Evolutionary conservation across 2,113 vertebrate species (phyloP).

Genomic region (Chaetorhynchus papuensis): DNA sequence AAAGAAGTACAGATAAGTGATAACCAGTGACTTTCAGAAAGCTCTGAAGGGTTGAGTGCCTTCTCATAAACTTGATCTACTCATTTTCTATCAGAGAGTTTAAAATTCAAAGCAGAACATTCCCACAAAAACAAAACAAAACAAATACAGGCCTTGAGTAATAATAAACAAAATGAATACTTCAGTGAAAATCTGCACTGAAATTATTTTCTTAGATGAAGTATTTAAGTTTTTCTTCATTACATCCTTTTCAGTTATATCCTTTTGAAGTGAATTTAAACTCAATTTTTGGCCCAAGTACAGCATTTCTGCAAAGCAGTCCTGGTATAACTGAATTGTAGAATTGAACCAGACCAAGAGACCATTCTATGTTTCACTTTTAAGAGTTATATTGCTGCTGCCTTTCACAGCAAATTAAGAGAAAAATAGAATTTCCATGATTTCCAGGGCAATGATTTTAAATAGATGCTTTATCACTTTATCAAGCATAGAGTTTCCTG

Average conservation of each 20-base stretch:
- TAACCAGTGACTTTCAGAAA: not conserved
- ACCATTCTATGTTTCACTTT: not conserved
- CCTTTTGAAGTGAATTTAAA: not conserved
- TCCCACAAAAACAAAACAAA: not conserved
- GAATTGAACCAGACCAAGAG: constrained; percentile 1
- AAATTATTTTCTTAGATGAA: not conserved
- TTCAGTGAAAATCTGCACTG: not conserved
- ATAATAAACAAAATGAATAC: not conserved
- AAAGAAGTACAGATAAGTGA: not conserved
- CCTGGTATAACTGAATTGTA: not conserved
- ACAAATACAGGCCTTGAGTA: not conserved
- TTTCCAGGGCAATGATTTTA: constrained; percentile 46
- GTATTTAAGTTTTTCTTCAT: not conserved
- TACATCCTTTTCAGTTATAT: not conserved
- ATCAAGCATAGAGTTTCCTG: constrained; percentile 39
- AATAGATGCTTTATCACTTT: constrained; percentile 49
- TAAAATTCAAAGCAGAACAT: not conserved
- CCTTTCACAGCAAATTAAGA: constrained; percentile 41
- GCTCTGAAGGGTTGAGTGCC: not conserved
- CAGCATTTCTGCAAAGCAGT: not conserved
- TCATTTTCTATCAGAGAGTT: not conserved
- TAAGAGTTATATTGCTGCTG: not conserved
- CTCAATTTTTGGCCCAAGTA: not conserved
- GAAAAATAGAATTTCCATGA: not conserved
- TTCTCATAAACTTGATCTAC: not conserved